A percentile compares a stretch with the other conserved stretches of the same genome.
phyloP scores from a whole-genome alignment of 2,888 invertebrate species.

The Geotrupes spiniger region DNA sequence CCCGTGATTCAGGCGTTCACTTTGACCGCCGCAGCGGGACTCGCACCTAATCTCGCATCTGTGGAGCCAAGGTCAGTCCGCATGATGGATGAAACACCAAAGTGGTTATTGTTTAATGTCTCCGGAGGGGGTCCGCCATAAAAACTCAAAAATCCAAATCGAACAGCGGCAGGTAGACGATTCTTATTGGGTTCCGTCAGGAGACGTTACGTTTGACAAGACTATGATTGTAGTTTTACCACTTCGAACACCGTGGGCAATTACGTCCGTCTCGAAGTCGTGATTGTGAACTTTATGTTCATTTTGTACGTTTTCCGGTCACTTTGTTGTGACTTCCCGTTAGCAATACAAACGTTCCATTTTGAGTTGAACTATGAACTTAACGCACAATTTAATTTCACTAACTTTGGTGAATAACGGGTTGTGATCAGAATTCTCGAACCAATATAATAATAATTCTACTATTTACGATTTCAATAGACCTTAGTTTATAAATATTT shows the following conservation, averaged over 20 bases:
- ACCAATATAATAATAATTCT: too few species aligned
- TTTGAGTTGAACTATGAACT: too few species aligned
- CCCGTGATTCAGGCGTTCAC: conserved; percentile 35
- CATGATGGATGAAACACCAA: conserved; percentile 49
- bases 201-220: conserved; percentile 25
- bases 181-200: conserved; percentile 31
- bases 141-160: conserved; percentile 38
- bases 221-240: conserved; percentile 18
- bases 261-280: conserved; percentile 1
- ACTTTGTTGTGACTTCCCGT: too few species aligned
- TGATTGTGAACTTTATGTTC: too few species aligned
- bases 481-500: too few species aligned
- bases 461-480: too few species aligned
- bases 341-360: too few species aligned
- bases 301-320: too few species aligned
- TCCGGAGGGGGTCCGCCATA: conserved; percentile 43
- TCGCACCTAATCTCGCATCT: conserved; percentile 46
- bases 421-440: too few species aligned
- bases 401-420: too few species aligned
- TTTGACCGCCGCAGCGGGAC: conserved; percentile 41
- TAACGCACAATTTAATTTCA: too few species aligned
- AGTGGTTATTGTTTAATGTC: conserved; percentile 52
- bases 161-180: conserved; percentile 37
- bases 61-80: conserved; percentile 36
- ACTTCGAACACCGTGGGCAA: conserved; percentile 18